phyloP scores from a whole-genome alignment of 2,113 vertebrate species.

The Lepisosteus osseus region DNA sequence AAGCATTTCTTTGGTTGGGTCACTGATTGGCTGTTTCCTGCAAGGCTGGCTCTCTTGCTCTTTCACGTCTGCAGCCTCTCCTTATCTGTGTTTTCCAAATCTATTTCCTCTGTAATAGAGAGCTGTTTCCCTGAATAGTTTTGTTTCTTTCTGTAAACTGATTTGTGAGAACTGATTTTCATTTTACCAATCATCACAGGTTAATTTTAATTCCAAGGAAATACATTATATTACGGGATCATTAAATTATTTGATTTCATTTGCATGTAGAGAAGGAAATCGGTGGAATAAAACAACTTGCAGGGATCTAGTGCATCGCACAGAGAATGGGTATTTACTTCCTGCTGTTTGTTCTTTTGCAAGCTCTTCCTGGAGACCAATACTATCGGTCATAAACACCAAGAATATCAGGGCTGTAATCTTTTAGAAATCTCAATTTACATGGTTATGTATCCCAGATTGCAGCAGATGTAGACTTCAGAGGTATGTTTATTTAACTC shows the following conservation, averaged over 20 bases:
- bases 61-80: neutral
- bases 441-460: no score
- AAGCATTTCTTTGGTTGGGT: conserved; percentile 28
- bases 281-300: no score
- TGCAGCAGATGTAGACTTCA: neutral
- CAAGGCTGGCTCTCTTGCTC: conserved; percentile 9
- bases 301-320: no score
- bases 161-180: neutral
- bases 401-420: no score
- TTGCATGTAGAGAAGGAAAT: no score
- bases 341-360: no score
- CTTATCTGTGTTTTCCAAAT: conserved; percentile 36
- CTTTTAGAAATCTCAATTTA: no score
- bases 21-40: conserved; percentile 33
- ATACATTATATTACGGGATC: no score
- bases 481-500: neutral
- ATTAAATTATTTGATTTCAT: no score
- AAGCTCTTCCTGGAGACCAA: no score
- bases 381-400: no score
- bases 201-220: neutral
- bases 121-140: neutral
- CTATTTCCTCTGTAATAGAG: conserved; percentile 44
- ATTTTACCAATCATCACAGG: neutral
- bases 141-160: conserved; percentile 10
- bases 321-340: no score